Evolutionary conservation across 2,888 invertebrate species (phyloP), one percentile per base, ranked within the genome.

Genomic region (Escarpia spicata): DNA sequence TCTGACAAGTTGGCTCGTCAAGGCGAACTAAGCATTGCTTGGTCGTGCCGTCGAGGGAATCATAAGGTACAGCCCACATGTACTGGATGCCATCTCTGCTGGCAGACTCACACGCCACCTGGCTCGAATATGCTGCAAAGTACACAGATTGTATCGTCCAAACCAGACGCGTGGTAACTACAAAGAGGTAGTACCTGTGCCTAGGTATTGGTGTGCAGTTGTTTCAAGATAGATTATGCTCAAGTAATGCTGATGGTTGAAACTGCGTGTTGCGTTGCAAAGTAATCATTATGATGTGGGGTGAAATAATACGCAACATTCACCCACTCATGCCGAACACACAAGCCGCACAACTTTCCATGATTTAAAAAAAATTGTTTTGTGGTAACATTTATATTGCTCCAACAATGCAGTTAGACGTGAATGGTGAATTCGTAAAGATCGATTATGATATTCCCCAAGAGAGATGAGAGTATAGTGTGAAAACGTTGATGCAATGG

Each of bases 21-120:
- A 96, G 94, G 91, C 94, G 93, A 15, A 96, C 95, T 89, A 96
- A 95, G 94, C 96, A 96, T 94, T 96, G 95, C 60, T 58, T 75
- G 3, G 92, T 93, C 19, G 19, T 90, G 43, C 91, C 92, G 43
- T 93, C 93, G 3, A 91, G 6, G 2, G 92, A 89, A 94, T 96
- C 96, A 92, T 95, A 95, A 0, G 96, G 96, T 37, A 96, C 94
- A 3, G 94, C 96, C 96, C 96, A 96, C 37, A 95, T 94, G 93
- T 95, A 95, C n/a, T 93, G 94, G 12, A 94, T 90, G 12, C 93
- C 94, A 8, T 92, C 58, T 43, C 90, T 90, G 15, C 92, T 93
- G 19, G 95, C 94, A 15, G 92, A 52, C 75, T 94, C 94, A 94
- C 96, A 96, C 4, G 93, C 92, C 2, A 58, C 92, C 92, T 95